phyloP scores from a whole-genome alignment of 2,113 vertebrate species.

The Misgurnus anguillicaudatus region DNA sequence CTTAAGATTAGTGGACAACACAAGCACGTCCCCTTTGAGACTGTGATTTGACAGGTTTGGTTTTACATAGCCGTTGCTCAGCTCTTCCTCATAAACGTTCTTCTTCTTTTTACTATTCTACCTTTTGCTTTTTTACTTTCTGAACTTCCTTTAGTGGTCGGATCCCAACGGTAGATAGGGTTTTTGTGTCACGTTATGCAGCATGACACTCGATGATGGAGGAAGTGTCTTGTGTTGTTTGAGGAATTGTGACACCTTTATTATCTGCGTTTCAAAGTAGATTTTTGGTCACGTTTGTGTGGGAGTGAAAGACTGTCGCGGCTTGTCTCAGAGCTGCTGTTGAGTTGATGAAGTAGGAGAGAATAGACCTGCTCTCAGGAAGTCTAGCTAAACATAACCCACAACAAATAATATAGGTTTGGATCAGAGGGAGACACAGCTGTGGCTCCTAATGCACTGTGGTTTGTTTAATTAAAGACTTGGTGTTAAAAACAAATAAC shows the following conservation, averaged over 20 bases:
- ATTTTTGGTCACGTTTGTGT: not conserved
- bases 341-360: conserved; percentile 1
- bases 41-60: conserved; percentile 14
- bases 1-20: conserved; percentile 15
- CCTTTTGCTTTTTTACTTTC: not conserved
- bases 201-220: not conserved
- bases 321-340: conserved; percentile 21
- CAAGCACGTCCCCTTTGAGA: conserved; percentile 9
- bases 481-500: not conserved
- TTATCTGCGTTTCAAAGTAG: not conserved
- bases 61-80: conserved; percentile 1
- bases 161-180: not conserved
- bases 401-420: not conserved
- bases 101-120: conserved; percentile 19
- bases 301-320: conserved; percentile 6
- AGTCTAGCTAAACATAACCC: conserved; percentile 13
- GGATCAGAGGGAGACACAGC: not conserved
- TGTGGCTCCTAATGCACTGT: not conserved
- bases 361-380: not conserved
- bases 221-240: not conserved
- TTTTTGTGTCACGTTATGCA: not conserved
- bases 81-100: not conserved
- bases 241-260: not conserved
- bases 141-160: not conserved
- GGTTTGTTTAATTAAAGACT: conserved; percentile 18